Evolutionary conservation across 92 coral and sea anemone species (phyloP), one percentile per base, ranked within the genome.

Genomic region (Phenganax subtilis): DNA sequence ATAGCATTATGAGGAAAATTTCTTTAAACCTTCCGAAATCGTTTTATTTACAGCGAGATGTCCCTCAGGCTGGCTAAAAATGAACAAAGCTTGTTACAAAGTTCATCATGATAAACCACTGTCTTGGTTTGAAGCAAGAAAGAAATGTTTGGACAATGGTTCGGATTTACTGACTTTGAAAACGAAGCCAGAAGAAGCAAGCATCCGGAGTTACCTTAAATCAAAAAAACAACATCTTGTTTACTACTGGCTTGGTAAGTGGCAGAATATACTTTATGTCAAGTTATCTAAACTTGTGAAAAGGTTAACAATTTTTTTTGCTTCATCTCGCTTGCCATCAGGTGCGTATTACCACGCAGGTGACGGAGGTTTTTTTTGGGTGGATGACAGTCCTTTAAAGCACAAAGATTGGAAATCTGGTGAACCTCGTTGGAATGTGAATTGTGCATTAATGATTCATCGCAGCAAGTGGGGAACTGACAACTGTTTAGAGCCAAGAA

Each of bases 191-290:
- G 98, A 94, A 81, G 94, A 91, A 71, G 66, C 76, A 37, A 76
- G 83, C 65, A 55, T 94, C 72, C 81, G 98, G 75, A 78, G 73
- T 29, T 81, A 67, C 68, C 82, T 90, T 67, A 76, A 82, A 62
- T 81, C 88, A 47, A 76, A 62, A 0, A 72, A 85, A 27, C 55
- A 84, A 12, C 85, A 88, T 28, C 82, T 88, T 10, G 17, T 85
- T 28, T 94, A 82, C 82, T 94, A 87, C 67, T 94, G 98, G 98
- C 91, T 92, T 20, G 97, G 98, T 94, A 80, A 16, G 92, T 75
- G 53, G 31, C 73, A 27, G 47, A 37, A 37, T 37, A 5, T 5
- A 37, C 47, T 37, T 37, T 37, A 1, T 37, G 47, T 37, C 47
- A 37, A 37, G 47, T 37, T 37, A 37, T 37, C 47, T 37, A 37